phyloP scores from a whole-genome alignment of 2,113 vertebrate species.

The Vidua macroura region DNA sequence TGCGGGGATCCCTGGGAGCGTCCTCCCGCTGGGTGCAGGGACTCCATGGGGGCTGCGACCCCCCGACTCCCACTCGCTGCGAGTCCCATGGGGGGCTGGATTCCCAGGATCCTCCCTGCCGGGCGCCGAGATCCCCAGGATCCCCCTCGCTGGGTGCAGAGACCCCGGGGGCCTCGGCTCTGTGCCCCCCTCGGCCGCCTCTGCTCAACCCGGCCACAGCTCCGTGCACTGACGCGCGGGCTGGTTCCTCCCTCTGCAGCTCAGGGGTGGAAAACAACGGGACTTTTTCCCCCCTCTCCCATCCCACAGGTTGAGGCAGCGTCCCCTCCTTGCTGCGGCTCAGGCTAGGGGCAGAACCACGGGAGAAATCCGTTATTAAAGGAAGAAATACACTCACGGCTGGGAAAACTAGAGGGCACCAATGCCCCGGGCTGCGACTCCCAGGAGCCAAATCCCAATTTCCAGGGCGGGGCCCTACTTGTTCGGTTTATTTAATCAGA shows the following conservation, averaged over 20 bases:
- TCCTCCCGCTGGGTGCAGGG: too few species aligned
- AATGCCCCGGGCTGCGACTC: background rate
- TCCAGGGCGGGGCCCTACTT: background rate
- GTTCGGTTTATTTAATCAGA: background rate
- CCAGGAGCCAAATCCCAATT: background rate
- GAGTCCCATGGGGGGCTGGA: background rate
- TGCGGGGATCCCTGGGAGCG: background rate
- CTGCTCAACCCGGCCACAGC: background rate
- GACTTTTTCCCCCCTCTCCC: background rate
- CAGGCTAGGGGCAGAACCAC: rapidly evolving
- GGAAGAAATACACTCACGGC: too few species aligned
- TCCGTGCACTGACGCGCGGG: background rate
- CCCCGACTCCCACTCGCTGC: background rate
- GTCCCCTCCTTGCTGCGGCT: background rate
- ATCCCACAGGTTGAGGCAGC: background rate
- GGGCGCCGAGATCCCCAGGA: background rate
- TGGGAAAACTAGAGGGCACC: slow-evolving; percentile 1
- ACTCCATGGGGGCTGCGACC: background rate
- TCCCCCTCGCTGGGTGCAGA: rapidly evolving
- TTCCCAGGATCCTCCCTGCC: background rate
- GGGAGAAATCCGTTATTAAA: background rate
- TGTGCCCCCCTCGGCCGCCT: background rate
- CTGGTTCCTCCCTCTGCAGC: background rate
- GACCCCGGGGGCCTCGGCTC: background rate
- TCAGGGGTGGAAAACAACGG: rapidly evolving